Base-by-base conservation (phyloP, 2,888 invertebrate species). In the Therioaphis trifolii region DNA sequence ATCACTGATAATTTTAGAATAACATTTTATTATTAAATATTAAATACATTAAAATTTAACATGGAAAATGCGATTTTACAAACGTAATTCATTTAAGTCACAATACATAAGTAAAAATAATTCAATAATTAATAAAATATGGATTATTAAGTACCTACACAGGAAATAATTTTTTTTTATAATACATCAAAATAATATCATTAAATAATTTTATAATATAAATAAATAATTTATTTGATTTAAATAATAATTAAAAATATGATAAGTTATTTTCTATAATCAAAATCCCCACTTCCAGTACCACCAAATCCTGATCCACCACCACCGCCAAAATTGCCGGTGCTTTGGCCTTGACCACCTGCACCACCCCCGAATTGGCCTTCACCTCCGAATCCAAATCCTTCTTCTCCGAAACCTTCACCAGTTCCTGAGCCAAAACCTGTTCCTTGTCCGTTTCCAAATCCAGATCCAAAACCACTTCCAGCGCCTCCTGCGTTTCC, bases 391-490 rank as follows among this genome's bases (percentile, higher is more conserved):
- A 76, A 71, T 11, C 49, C 78, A 24, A 63, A 61, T 43, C 68
- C 72, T 7, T 58, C 55, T 15, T 58, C 79, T 5, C 24, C 52
- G 35, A 61, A 80, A 21, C 78, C 84, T 46, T 63, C 77, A 21
- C 52, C 74, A 7, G 58, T 52, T 46, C 21, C 55, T n/a, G 75
- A 61, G 0, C 84, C 78, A 68, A 71, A 66, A 35, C 79, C 84
- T 40, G 68, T 55, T 15, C 24, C 78, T 40, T 52, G 63, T 27
- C 82, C 84, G 5, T 35, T 46, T 15, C 84, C 82, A 43, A 46
- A 58, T 21, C 69, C 84, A 15, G 21, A 49, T 9, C 85, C 86
- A 11, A n/a, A n/a, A n/a, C n/a, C n/a, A n/a, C n/a, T n/a, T n/a
- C n/a, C n/a, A n/a, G n/a, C n/a, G n/a, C n/a, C n/a, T n/a, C n/a